These are phyloP conservation scores for Drosophila quadrilineata DNA, from an alignment of 1,140 invertebrate species.

Conservation along the genomic window DNA sequence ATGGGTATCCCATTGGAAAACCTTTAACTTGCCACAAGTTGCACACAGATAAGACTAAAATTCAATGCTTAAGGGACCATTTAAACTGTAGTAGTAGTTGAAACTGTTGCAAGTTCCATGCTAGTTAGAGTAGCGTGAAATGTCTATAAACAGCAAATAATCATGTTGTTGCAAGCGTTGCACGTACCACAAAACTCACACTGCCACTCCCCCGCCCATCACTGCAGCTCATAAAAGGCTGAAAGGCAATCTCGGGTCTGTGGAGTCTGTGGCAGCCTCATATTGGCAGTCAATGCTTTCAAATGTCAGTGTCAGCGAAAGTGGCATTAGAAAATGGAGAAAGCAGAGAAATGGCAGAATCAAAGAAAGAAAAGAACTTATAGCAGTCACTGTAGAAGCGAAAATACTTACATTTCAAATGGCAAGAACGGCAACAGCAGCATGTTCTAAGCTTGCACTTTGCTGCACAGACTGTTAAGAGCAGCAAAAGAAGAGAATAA, in stretches of 20 bases:
- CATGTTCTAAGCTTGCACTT: constrained; percentile 23
- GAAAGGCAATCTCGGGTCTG: constrained; percentile 73
- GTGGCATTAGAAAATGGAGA: constrained; percentile 17
- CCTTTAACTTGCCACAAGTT: constrained; percentile 65
- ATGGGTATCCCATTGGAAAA: constrained; percentile 18
- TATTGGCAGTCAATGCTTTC: constrained; percentile 42
- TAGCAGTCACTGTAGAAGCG: background rate
- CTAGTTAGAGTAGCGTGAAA: constrained; percentile 70
- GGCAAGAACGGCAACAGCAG: background rate
- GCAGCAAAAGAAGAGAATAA: background rate
- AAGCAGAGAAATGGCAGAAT: background rate
- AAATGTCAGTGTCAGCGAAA: constrained; percentile 50
- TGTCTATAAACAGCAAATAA: constrained; percentile 78
- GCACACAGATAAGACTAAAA: constrained; percentile 20
- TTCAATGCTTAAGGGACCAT: constrained; percentile 23
- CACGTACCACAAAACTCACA: constrained; percentile 2
- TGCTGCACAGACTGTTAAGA: background rate
- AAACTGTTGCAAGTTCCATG: no score
- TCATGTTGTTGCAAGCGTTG: constrained; percentile 57
- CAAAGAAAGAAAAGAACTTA: background rate
- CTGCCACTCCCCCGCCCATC: background rate
- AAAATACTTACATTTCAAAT: constrained; percentile 4
- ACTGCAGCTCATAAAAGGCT: constrained; percentile 2
- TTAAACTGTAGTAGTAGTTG: constrained; percentile 23
- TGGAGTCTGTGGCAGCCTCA: no score